A percentile compares a stretch with the other conserved stretches of the same genome.
Evolutionary conservation across 2,797 vertebrate species (phyloP).

Genomic region (Anguilla marmorata): DNA sequence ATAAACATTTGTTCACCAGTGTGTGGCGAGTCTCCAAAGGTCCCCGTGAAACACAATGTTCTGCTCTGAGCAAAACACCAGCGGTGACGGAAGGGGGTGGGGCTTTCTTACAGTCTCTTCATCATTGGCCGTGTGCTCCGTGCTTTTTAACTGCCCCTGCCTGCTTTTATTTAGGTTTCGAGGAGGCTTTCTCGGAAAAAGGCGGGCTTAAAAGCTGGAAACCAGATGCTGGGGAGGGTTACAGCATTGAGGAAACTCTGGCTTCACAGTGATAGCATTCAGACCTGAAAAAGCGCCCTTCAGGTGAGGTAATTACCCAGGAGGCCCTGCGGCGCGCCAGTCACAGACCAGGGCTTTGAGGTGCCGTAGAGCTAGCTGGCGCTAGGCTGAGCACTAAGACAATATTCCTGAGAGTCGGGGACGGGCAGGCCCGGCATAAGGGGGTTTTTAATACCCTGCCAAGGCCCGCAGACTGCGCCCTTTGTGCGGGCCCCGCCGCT

Average conservation of each 20-base stretch:
- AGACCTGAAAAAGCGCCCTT: slow-evolving; percentile 58
- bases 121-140: slow-evolving; percentile 23
- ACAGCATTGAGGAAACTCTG: slow-evolving; percentile 35
- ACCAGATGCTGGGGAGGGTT: slow-evolving; percentile 64
- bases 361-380: slow-evolving; percentile 61
- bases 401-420: slow-evolving; percentile 57
- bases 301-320: slow-evolving; percentile 76
- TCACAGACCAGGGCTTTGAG: slow-evolving; percentile 71
- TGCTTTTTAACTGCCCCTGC: not conserved
- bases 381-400: slow-evolving; percentile 63
- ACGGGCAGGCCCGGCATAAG: slow-evolving; percentile 46
- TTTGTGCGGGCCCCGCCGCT: slow-evolving; percentile 28
- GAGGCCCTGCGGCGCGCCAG: slow-evolving; percentile 60
- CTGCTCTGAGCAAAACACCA: slow-evolving; percentile 47
- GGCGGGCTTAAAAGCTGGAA: slow-evolving; percentile 58
- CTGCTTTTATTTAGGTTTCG: slow-evolving; percentile 27
- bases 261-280: slow-evolving; percentile 68
- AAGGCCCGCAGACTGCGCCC: slow-evolving; percentile 39
- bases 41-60: slow-evolving; percentile 53
- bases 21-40: slow-evolving; percentile 47
- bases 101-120: slow-evolving; percentile 45
- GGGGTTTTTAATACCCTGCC: slow-evolving; percentile 56
- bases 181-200: slow-evolving; percentile 63
- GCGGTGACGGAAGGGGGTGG: slow-evolving; percentile 26
- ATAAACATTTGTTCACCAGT: slow-evolving; percentile 26